Conservation (phyloP, 2,797 vertebrate genomes). For the Oceanodroma leucorhoa region DNA sequence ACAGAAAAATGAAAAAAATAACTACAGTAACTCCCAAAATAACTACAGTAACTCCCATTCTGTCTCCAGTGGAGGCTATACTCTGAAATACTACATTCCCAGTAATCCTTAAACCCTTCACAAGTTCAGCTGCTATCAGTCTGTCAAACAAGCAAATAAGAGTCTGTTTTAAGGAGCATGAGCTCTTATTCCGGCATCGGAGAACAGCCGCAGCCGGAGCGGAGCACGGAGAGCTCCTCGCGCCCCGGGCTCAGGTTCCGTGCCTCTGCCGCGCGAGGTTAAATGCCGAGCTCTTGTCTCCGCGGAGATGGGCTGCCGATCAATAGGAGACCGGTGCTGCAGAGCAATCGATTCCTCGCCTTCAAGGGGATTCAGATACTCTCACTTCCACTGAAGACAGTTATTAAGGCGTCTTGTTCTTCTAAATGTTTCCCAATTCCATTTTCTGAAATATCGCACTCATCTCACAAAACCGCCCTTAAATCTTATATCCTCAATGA, state of each 20-base stretch:
- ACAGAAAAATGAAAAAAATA: background rate
- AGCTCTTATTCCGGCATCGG: background rate
- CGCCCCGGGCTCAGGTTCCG: background rate
- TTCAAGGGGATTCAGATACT: slow-evolving; percentile 1
- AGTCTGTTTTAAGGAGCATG: background rate
- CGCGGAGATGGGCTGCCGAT: background rate
- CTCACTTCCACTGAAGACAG: background rate
- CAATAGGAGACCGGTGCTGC: background rate
- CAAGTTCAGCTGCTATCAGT: background rate
- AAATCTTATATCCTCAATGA: slow-evolving; percentile 32
- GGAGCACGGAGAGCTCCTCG: background rate
- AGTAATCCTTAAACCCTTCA: background rate
- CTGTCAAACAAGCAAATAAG: background rate
- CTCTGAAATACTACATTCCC: background rate
- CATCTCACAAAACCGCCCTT: background rate
- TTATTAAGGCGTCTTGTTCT: slow-evolving; percentile 14
- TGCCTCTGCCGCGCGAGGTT: background rate
- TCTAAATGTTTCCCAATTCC: background rate
- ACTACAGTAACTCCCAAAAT: too few species aligned
- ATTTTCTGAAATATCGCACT: slow-evolving; percentile 24
- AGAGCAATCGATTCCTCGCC: slow-evolving; percentile 8
- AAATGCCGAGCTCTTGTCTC: background rate
- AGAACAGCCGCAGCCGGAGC: background rate
- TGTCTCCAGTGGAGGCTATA: too few species aligned
- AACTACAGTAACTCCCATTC: too few species aligned